phyloP scores from a whole-genome alignment of 1,140 invertebrate species.

The Pseudomyrmex sp. region DNA sequence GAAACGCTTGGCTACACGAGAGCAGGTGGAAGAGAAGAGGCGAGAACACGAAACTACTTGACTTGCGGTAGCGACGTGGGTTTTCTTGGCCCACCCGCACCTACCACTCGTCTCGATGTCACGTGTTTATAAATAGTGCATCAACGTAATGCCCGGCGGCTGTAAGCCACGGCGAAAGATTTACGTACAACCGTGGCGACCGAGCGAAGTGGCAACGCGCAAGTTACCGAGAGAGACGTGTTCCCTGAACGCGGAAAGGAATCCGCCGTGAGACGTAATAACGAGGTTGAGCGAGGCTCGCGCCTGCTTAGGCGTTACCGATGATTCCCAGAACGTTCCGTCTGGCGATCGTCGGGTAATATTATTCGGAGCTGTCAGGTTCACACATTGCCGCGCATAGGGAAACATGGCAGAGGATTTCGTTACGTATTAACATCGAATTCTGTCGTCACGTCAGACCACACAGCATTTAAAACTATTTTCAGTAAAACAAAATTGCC shows the following conservation, averaged over 20 bases:
- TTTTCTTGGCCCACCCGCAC: slow-evolving; percentile 82
- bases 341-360: slow-evolving; percentile 23
- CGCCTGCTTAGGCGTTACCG: slow-evolving; percentile 67
- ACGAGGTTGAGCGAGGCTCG: slow-evolving; percentile 69
- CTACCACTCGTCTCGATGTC: slow-evolving; percentile 80
- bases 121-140: slow-evolving; percentile 84
- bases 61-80: slow-evolving; percentile 51
- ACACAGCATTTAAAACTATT: slow-evolving; percentile 3
- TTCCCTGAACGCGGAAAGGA: slow-evolving; percentile 80
- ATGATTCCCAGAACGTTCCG: slow-evolving; percentile 60
- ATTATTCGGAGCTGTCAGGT: slow-evolving; percentile 32
- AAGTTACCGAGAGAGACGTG: slow-evolving; percentile 57
- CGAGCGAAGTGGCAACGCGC: slow-evolving; percentile 8
- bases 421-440: slow-evolving; percentile 1
- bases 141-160: slow-evolving; percentile 81
- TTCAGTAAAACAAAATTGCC: background rate
- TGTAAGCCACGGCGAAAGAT: slow-evolving; percentile 79
- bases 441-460: background rate
- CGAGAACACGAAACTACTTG: slow-evolving; percentile 69
- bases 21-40: slow-evolving; percentile 73
- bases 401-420: slow-evolving; percentile 28
- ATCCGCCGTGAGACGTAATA: slow-evolving; percentile 74
- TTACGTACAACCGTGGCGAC: slow-evolving; percentile 76
- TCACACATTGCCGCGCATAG: slow-evolving; percentile 30
- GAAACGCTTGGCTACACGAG: slow-evolving; percentile 46